Conservation (phyloP, 2,797 vertebrate genomes). For the Triplophysa bombifrons region DNA sequence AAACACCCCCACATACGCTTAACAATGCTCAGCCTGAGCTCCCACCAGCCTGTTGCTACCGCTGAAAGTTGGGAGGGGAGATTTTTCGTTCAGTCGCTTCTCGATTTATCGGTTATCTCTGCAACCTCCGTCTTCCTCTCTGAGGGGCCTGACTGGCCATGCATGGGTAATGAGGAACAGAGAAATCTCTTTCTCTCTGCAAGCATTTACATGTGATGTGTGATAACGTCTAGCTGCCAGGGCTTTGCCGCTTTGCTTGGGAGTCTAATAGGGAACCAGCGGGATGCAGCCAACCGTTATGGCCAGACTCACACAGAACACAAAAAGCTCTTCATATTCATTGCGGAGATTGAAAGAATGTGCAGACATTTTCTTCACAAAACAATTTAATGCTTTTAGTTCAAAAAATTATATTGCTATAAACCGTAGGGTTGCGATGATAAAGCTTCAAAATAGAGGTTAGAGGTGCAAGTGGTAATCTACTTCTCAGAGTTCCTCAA, state of each 20-base stretch:
- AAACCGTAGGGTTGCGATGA: too few species aligned
- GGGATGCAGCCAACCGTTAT: conserved; percentile 25
- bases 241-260: conserved; percentile 22
- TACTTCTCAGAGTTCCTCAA: too few species aligned
- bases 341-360: background rate
- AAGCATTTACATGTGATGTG: conserved; percentile 26
- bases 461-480: too few species aligned
- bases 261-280: conserved; percentile 39
- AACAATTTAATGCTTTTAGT: background rate
- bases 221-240: conserved; percentile 34
- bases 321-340: background rate
- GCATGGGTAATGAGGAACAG: conserved; percentile 21
- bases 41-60: conserved; percentile 30
- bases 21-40: conserved; percentile 21
- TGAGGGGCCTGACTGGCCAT: conserved; percentile 26
- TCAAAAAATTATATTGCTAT: too few species aligned
- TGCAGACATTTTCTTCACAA: conserved; percentile 43
- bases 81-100: conserved; percentile 25
- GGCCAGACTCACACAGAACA: conserved; percentile 18
- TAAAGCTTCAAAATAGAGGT: too few species aligned
- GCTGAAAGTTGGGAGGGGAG: conserved; percentile 28
- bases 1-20: conserved; percentile 20
- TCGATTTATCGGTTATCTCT: conserved; percentile 20
- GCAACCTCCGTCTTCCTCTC: conserved; percentile 29
- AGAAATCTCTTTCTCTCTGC: conserved; percentile 8